Percentiles rank a stretch among this genome's conserved stretches.
phyloP scores from a whole-genome alignment of 2,113 vertebrate species.

The Parotia lawesii region DNA sequence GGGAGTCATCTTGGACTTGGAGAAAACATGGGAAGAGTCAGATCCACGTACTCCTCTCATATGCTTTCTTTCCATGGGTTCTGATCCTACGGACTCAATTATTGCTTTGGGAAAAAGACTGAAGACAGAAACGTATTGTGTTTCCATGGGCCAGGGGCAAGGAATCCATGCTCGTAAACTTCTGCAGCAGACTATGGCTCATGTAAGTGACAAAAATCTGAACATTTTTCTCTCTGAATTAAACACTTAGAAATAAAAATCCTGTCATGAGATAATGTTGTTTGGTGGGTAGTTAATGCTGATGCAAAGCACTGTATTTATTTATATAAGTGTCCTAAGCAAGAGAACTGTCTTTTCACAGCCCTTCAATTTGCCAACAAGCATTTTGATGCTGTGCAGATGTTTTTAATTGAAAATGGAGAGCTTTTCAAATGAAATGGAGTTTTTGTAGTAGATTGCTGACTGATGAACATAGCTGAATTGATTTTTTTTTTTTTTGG shows the following conservation, averaged over 20 bases:
- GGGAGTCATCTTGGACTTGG: conserved; percentile 87
- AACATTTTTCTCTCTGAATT: neutral
- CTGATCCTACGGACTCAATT: conserved; percentile 92
- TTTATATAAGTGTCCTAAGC: neutral
- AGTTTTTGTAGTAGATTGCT: neutral
- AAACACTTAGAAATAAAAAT: neutral
- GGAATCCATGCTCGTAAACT: conserved; percentile 90
- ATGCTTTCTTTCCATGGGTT: conserved; percentile 95
- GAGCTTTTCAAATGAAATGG: neutral
- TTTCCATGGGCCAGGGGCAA: conserved; percentile 98
- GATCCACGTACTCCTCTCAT: conserved; percentile 87
- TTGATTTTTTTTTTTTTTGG: neutral
- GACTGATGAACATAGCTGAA: neutral
- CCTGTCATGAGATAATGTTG: neutral
- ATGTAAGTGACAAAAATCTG: conserved; percentile 73
- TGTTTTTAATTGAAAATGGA: neutral
- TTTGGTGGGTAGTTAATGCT: neutral
- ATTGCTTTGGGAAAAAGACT: conserved; percentile 87
- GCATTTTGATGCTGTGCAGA: neutral
- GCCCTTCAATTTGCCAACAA: neutral
- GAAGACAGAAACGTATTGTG: conserved; percentile 84
- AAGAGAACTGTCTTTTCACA: neutral
- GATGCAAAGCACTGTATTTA: neutral
- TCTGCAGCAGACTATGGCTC: conserved; percentile 86
- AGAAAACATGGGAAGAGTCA: conserved; percentile 92